Percentiles rank a stretch among this genome's conserved stretches.
phyloP scores from a whole-genome alignment of 2,888 invertebrate genomes.

The Cotesia congregata region DNA sequence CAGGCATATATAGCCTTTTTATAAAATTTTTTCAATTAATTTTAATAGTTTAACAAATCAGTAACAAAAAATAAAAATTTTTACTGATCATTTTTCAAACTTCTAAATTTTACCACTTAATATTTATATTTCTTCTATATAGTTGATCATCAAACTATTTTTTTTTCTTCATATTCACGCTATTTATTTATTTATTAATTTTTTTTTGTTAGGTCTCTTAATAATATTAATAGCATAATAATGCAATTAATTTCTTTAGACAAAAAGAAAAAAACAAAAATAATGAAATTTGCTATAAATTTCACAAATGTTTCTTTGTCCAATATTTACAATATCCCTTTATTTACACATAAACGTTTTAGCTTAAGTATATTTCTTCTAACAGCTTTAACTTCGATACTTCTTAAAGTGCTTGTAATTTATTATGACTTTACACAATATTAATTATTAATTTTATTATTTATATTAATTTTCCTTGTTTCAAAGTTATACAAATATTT shows the following conservation, averaged over 20 bases:
- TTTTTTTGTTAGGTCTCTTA: neutral
- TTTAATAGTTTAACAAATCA: no score
- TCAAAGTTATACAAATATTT: constrained; percentile 6
- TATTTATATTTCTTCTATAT: neutral
- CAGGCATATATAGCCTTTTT: no score
- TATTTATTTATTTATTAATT: neutral
- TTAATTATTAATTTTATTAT: neutral
- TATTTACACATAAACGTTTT: constrained; percentile 21
- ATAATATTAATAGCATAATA: no score
- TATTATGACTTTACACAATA: constrained; percentile 44
- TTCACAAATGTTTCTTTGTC: neutral
- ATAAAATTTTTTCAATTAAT: no score
- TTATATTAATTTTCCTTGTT: neutral
- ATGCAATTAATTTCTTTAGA: no score
- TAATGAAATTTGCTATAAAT: neutral
- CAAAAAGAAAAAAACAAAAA: no score
- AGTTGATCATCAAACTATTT: neutral
- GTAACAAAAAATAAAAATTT: no score
- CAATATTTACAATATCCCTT: constrained; percentile 42
- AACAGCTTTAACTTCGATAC: constrained; percentile 9
- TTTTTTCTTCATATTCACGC: neutral
- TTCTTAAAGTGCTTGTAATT: neutral
- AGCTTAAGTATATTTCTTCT: neutral
- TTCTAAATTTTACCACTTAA: neutral
- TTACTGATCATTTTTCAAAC: neutral